Conservation (phyloP, 2,888 invertebrate species). For the Drosophila macrospina region DNA sequence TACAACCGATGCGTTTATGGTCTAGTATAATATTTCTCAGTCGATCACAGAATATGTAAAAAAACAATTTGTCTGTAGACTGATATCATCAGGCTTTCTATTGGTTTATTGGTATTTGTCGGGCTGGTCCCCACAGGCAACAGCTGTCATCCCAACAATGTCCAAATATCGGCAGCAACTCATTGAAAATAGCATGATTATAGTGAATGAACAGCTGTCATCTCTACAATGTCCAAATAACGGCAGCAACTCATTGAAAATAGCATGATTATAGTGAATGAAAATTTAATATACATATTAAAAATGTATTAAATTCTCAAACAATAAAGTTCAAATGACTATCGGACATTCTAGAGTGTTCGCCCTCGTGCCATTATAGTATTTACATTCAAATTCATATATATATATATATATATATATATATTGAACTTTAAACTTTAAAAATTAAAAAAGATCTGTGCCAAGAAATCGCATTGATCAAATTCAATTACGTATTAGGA, state of each 20-base stretch:
- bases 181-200: background rate
- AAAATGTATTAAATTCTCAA: conserved; percentile 54
- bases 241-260: conserved; percentile 3
- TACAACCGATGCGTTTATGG: conserved; percentile 39
- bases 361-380: too few species aligned
- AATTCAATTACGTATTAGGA: too few species aligned
- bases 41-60: conserved; percentile 55
- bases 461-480: too few species aligned
- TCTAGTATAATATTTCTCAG: conserved; percentile 71
- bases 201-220: conserved; percentile 6
- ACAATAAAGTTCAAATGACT: background rate
- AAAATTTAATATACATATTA: conserved; percentile 33
- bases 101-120: conserved; percentile 64
- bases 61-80: conserved; percentile 22
- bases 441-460: too few species aligned
- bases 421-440: too few species aligned
- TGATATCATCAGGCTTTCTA: conserved; percentile 31
- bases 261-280: background rate
- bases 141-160: conserved; percentile 31
- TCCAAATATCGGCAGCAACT: conserved; percentile 3
- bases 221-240: conserved; percentile 27
- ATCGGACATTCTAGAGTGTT: background rate
- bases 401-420: too few species aligned
- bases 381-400: too few species aligned
- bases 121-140: conserved; percentile 26